Percentiles rank a stretch among this genome's conserved stretches.
Evolutionary conservation across 2,113 vertebrate genomes (phyloP).

Genomic region (Scopus umbretta): DNA sequence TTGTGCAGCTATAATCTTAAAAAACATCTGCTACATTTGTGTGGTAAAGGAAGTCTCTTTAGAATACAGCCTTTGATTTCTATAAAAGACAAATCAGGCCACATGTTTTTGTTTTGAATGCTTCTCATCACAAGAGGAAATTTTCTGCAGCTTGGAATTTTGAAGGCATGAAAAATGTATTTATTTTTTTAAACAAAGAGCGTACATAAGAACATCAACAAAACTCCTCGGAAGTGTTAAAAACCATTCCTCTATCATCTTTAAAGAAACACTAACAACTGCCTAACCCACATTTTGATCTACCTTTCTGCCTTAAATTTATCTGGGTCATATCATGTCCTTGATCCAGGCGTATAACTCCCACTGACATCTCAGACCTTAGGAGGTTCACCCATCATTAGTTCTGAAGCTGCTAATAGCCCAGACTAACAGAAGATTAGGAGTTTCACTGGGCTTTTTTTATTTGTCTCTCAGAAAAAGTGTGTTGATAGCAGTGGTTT

Average conservation of each 20-base stretch:
- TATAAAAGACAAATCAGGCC: conserved; percentile 78
- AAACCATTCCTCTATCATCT: conserved; percentile 41
- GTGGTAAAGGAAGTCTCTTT: conserved; percentile 71
- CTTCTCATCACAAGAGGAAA: conserved; percentile 77
- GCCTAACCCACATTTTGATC: conserved; percentile 54
- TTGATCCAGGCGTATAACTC: neutral
- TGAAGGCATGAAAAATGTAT: conserved; percentile 72
- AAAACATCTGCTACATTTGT: conserved; percentile 82
- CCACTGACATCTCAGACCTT: conserved; percentile 37
- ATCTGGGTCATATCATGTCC: neutral
- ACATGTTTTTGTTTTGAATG: conserved; percentile 79
- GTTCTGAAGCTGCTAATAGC: neutral
- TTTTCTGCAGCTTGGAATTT: conserved; percentile 76
- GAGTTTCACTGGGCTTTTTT: neutral
- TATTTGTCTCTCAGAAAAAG: neutral
- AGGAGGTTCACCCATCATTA: conserved; percentile 46
- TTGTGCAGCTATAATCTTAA: conserved; percentile 73
- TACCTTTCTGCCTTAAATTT: conserved; percentile 23
- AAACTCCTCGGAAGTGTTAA: conserved; percentile 65
- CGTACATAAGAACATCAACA: conserved; percentile 58
- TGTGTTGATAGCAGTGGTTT: neutral
- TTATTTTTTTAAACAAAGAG: conserved; percentile 70
- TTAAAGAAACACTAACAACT: conserved; percentile 17
- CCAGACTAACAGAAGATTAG: neutral
- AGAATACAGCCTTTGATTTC: conserved; percentile 79